These are phyloP conservation scores for Actinia equina DNA, from an alignment of 64 coral and sea anemone genomes.

Conservation along the genomic window DNA sequence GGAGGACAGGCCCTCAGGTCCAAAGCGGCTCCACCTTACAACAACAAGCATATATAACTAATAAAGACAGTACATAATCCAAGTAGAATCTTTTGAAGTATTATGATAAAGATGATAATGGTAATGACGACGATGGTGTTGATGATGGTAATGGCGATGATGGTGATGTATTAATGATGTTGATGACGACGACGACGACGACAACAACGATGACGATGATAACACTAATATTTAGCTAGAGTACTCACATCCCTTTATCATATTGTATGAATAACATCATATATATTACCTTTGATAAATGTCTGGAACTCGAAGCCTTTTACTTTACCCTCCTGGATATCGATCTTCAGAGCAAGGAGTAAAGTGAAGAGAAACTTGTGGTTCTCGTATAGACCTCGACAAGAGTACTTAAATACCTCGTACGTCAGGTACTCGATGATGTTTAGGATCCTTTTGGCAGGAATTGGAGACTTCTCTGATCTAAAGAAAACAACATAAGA, in stretches of 20 bases:
- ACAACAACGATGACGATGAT: too few relatives aligned
- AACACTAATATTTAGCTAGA: too few relatives aligned
- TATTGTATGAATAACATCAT: too few relatives aligned
- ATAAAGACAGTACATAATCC: too few relatives aligned
- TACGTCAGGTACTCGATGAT: conserved; percentile 98
- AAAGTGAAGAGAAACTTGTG: conserved; percentile 97
- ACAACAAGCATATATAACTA: background rate
- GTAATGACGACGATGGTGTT: too few relatives aligned
- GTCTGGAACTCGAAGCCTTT: conserved; percentile 85
- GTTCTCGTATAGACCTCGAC: conserved; percentile 90
- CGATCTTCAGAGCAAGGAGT: conserved; percentile 93
- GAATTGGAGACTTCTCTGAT: conserved; percentile 96
- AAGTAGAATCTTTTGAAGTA: too few relatives aligned
- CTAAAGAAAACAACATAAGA: conserved; percentile 23
- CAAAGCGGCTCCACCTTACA: conserved; percentile 93
- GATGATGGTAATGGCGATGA: too few relatives aligned
- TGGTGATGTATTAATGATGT: too few relatives aligned
- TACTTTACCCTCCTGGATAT: conserved; percentile 85
- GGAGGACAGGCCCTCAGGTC: conserved; percentile 93
- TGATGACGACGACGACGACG: too few relatives aligned
- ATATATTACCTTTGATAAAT: conserved; percentile 72
- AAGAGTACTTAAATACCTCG: conserved; percentile 93
- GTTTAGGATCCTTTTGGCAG: conserved; percentile 93
- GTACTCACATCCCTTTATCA: too few relatives aligned
- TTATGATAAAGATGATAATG: too few relatives aligned